phyloP scores from a whole-genome alignment of 2,797 vertebrate genomes.

The Dermochelys coriacea region DNA sequence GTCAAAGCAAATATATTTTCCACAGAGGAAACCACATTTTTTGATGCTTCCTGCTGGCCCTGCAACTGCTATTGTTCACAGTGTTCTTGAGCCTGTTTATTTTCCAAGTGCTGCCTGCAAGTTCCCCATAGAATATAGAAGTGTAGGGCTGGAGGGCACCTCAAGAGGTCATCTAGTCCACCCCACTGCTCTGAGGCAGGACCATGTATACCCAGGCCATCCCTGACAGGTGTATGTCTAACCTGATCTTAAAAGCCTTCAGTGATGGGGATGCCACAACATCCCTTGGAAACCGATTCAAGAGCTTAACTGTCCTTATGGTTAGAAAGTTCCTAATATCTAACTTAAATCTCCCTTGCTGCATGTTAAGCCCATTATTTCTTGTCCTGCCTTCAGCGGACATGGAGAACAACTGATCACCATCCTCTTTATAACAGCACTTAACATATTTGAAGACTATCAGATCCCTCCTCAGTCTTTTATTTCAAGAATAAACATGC shows the following conservation, averaged over 20 bases:
- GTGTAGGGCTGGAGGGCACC: neutral
- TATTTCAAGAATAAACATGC: neutral
- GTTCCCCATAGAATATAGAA: neutral
- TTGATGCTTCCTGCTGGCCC: conserved; percentile 23
- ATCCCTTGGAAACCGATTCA: neutral
- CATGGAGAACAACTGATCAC: neutral
- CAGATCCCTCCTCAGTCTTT: neutral
- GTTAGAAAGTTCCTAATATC: neutral
- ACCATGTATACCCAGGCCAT: neutral
- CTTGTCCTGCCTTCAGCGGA: neutral
- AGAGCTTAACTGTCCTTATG: neutral
- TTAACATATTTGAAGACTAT: neutral
- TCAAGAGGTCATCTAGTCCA: neutral
- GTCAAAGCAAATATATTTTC: conserved; percentile 42
- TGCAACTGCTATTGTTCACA: conserved; percentile 17
- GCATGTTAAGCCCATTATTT: neutral
- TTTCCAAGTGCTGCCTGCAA: neutral
- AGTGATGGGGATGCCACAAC: neutral
- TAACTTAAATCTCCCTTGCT: neutral
- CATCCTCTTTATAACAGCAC: neutral
- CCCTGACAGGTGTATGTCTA: neutral
- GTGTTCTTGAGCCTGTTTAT: neutral
- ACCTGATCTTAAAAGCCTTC: neutral
- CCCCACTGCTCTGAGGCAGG: neutral
- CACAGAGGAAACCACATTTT: neutral